Conservation (phyloP, 37 sponge, comb jelly and placozoan genomes). For the Ianthella basta region DNA sequence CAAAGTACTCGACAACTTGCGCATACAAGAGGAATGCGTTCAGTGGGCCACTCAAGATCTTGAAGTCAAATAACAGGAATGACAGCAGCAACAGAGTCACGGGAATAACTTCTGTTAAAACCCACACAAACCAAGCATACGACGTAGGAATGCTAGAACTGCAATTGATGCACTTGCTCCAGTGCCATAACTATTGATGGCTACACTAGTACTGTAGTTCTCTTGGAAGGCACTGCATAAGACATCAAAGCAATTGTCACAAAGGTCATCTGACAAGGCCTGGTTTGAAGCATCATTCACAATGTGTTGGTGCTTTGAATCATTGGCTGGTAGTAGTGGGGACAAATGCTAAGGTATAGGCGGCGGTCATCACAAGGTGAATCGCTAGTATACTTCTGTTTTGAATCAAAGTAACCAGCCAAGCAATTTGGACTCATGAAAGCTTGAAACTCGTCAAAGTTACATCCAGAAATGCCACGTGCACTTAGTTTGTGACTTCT, state of each 20-base stretch:
- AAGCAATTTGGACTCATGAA: slow-evolving; percentile 9
- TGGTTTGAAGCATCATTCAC: background rate
- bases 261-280: background rate
- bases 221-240: slow-evolving; percentile 61
- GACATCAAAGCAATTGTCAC: slow-evolving; percentile 37
- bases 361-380: background rate
- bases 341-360: background rate
- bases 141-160: background rate
- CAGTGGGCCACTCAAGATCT: slow-evolving; percentile 39
- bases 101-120: slow-evolving; percentile 54
- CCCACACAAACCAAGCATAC: slow-evolving; percentile 45
- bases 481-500: background rate
- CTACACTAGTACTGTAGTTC: background rate
- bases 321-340: background rate
- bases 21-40: slow-evolving; percentile 58
- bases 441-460: background rate
- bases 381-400: background rate
- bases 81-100: slow-evolving; percentile 47
- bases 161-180: slow-evolving; percentile 35
- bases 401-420: slow-evolving; percentile 21
- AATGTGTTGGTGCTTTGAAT: background rate
- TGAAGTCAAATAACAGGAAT: slow-evolving; percentile 62
- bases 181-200: slow-evolving; percentile 29
- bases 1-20: slow-evolving; percentile 43
- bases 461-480: slow-evolving; percentile 20